Base-by-base conservation (phyloP, 2,888 invertebrate species). In the Leptarthrus brevirostris region DNA sequence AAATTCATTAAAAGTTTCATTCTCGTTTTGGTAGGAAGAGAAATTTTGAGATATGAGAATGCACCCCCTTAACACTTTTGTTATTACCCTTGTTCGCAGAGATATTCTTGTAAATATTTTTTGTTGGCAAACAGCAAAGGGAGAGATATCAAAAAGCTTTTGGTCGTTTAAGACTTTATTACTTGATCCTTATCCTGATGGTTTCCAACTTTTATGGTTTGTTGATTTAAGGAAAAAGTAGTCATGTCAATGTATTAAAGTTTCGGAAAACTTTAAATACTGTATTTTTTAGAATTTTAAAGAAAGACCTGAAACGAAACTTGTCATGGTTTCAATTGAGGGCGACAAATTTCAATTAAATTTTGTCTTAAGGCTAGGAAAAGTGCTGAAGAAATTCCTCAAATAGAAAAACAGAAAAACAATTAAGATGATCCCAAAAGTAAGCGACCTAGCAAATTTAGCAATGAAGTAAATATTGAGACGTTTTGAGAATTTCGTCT, bases 141-240 rank as follows among this genome's bases (percentile, higher is more conserved):
- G 26, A 20, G 34, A 14, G 64, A 64, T 47, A 36, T 64, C 64
- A 64, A 47, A 64, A 64, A 64, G 47, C 64, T 64, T 40, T 40
- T 64, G 24, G 64, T 64, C 64, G 44, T 44, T 64, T 64, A 64
- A 64, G 64, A 44, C 64, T 64, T 64, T 64, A 64, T 64, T 64
- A 64, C 47, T 64, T 64, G 64, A 64, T 44, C 22, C 64, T 24
- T 44, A 44, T 34, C 16, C 18, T 20, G 5, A n/a, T 8, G 14
- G 49, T 20, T 49, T 49, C 10, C 16, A 49, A 2, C 49, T 49
- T 18, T 49, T 49, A 49, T 16, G 6, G 18, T 16, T 49, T 49
- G 49, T 49, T 49, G 49, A 49, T 12, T 3, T n/a, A 49, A 49
- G n/a, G 8, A 3, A 49, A 49, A 16, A 18, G 16, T 8, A 12